phyloP scores from a whole-genome alignment of 2,888 invertebrate genomes.

The Trissonchulus sp. region DNA sequence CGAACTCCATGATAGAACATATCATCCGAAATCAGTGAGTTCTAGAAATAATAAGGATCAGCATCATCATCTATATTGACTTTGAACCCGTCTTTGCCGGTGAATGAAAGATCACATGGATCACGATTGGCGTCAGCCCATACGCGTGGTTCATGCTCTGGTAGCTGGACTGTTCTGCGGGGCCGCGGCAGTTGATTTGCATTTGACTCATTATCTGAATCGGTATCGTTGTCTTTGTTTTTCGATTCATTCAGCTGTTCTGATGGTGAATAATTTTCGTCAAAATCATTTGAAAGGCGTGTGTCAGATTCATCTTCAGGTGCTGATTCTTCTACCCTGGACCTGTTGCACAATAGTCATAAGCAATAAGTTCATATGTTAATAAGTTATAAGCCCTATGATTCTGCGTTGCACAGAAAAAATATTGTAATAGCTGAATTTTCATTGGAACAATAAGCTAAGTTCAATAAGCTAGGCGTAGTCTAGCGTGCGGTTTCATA shows the following conservation, averaged over 20 bases:
- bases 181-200: not conserved
- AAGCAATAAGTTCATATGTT: too few relatives aligned
- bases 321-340: not conserved
- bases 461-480: too few relatives aligned
- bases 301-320: not conserved
- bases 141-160: not conserved
- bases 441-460: too few relatives aligned
- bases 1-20: not conserved
- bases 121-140: not conserved
- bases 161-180: not conserved
- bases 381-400: too few relatives aligned
- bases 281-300: not conserved
- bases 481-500: too few relatives aligned
- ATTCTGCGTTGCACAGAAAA: too few relatives aligned
- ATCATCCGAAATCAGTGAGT: constrained; percentile 6
- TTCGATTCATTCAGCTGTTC: not conserved
- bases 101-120: not conserved
- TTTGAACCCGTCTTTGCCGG: not conserved
- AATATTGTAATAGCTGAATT: too few relatives aligned
- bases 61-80: not conserved
- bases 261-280: not conserved
- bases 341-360: too few relatives aligned
- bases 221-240: not conserved
- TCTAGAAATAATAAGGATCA: not conserved
- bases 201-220: not conserved